phyloP scores from a whole-genome alignment of 2,113 vertebrate species.

The Martes martes region DNA sequence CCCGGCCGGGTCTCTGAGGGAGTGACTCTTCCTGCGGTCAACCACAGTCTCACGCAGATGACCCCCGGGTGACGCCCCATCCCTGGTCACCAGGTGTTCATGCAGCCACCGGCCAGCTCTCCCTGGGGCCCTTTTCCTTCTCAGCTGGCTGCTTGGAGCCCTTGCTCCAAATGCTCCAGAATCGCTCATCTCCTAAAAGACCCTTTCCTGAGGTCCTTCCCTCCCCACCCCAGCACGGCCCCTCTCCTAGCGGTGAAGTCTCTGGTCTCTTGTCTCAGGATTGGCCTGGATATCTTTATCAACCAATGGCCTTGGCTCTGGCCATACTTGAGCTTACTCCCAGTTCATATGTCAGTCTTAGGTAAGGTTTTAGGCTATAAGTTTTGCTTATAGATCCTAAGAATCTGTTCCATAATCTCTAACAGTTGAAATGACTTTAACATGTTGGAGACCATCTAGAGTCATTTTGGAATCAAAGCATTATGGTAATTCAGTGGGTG shows the following conservation, averaged over 20 bases:
- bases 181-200: not conserved
- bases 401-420: not conserved
- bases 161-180: not conserved
- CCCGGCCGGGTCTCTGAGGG: not conserved
- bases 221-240: fast-evolving
- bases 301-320: not conserved
- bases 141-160: not conserved
- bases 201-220: not conserved
- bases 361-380: not conserved
- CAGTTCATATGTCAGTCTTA: not conserved
- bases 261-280: not conserved
- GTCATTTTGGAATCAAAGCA: not conserved
- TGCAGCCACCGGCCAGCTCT: fast-evolving
- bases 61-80: fast-evolving
- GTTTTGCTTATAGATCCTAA: not conserved
- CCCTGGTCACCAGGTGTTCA: not conserved
- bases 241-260: not conserved
- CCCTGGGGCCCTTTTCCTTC: not conserved
- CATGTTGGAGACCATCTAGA: not conserved
- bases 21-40: not conserved
- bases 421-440: not conserved
- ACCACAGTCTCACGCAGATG: not conserved
- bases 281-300: not conserved
- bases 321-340: not conserved
- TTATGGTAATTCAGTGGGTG: not conserved